Conservation (phyloP, 64 coral and sea anemone genomes). For the Trachythela sp. region DNA sequence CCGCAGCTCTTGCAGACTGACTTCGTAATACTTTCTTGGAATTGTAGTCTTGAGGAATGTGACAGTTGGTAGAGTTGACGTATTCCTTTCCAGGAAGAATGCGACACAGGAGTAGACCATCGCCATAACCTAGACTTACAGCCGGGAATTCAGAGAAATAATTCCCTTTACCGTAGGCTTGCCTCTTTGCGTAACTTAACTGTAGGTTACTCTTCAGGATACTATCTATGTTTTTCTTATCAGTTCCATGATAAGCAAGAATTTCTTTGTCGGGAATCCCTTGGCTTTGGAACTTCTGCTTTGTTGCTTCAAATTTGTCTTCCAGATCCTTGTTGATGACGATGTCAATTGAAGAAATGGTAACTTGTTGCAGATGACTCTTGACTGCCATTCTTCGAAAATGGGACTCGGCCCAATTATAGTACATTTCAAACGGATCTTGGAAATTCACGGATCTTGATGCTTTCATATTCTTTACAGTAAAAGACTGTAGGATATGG, state of each 20-base stretch:
- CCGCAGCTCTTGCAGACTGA: neutral
- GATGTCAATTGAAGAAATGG: neutral
- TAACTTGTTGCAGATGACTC: neutral
- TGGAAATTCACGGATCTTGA: neutral
- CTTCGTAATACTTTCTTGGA: neutral
- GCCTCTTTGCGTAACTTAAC: too few species aligned
- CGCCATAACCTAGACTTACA: too few species aligned
- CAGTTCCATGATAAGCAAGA: neutral
- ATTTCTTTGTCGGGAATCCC: neutral
- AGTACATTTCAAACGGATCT: slow-evolving; percentile 8
- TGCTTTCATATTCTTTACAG: neutral
- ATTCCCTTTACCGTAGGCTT: too few species aligned
- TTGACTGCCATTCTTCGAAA: neutral
- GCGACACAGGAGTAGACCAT: too few species aligned
- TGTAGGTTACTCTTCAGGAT: too few species aligned
- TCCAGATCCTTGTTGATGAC: neutral
- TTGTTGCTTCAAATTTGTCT: neutral
- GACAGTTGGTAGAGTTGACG: too few species aligned
- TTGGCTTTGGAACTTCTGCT: neutral
- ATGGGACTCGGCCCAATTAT: neutral
- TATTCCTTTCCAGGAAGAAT: too few species aligned
- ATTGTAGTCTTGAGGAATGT: too few species aligned
- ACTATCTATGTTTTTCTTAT: neutral
- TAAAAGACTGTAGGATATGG: neutral
- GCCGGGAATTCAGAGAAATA: too few species aligned